A percentile compares a stretch with the other conserved stretches of the same genome.
phyloP scores from a whole-genome alignment of 2,113 vertebrate genomes.

The Collichthys lucidus region DNA sequence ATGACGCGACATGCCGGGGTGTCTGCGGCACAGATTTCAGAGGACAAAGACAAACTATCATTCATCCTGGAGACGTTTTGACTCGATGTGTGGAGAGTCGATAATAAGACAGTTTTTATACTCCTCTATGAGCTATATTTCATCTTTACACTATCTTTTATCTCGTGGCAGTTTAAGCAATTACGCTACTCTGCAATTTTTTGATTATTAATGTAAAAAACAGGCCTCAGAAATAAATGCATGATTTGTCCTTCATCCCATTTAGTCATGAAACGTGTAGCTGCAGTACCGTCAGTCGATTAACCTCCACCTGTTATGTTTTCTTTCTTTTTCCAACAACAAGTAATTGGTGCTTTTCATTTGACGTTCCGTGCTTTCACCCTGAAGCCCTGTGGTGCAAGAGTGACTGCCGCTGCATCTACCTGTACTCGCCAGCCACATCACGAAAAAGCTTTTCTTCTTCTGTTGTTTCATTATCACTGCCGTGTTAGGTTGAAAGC shows the following conservation, averaged over 20 bases:
- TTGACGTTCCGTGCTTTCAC: too few species aligned
- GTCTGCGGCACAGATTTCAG: background rate
- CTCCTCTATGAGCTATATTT: background rate
- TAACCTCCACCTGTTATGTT: too few species aligned
- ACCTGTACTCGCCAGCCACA: too few species aligned
- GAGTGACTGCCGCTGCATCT: too few species aligned
- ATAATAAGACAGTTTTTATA: background rate
- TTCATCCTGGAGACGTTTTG: background rate
- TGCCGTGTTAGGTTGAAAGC: too few species aligned
- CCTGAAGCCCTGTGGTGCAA: too few species aligned
- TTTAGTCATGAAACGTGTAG: too few species aligned
- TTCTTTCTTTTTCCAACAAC: background rate
- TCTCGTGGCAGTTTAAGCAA: background rate
- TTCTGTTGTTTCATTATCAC: background rate
- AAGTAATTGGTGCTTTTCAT: background rate
- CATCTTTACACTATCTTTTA: background rate
- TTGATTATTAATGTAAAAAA: too few species aligned
- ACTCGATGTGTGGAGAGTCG: background rate
- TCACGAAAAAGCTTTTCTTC: background rate
- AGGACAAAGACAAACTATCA: background rate
- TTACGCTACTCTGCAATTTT: too few species aligned
- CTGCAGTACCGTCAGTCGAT: too few species aligned
- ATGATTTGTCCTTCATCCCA: too few species aligned
- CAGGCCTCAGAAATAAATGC: too few species aligned
- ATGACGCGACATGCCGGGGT: background rate